Base-by-base conservation (phyloP, 2,888 invertebrate species). In the Seladonia tumulorum region DNA sequence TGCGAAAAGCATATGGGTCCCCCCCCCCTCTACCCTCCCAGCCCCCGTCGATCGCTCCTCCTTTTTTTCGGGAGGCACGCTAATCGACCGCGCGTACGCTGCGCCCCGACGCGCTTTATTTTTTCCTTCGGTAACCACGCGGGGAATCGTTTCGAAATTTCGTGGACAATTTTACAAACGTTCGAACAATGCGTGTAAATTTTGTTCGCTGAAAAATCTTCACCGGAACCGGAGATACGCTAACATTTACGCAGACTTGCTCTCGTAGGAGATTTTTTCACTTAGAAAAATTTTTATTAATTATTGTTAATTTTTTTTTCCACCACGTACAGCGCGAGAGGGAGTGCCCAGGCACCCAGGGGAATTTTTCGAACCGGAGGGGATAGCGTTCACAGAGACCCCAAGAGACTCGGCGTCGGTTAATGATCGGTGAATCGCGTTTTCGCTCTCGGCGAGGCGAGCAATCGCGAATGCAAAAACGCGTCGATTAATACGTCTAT, bases 1-100 rank as follows among this genome's bases (percentile, higher is more conserved):
- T 87, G 86, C 89, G 83, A 85, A 90, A 91, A 89, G 82, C 93
- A 90, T 91, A 91, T 90, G 91, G 82, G 70, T 22, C 72, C 10
- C 85, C 83, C 74, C 66, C 45, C 45, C 12, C 45, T 14, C 49
- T 5, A 2, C 1, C 35, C 35, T 5, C 1, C 35, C 5, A 35
- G 35, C 35, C 60, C 60, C 25, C 25, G 25, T 12, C 5, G 25
- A 60, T 63, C 29, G 80, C 83, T 86, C 80, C 86, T 80, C 80
- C 86, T 86, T 83, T 76, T 76, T 73, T 79, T 66, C 53, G 53
- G 53, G 49, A 45, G 53, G 79, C 22, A 53, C 29, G 60, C 1
- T 60, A 25, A 60, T 60, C 60, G 60, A 60, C 25, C 57, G 57
- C n/a, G n/a, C 53, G 57, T n/a, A n/a, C 57, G n/a, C 57, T 12